Evolutionary conservation across 2,797 vertebrate species (phyloP).

Genomic region (Crenichthys baileyi): DNA sequence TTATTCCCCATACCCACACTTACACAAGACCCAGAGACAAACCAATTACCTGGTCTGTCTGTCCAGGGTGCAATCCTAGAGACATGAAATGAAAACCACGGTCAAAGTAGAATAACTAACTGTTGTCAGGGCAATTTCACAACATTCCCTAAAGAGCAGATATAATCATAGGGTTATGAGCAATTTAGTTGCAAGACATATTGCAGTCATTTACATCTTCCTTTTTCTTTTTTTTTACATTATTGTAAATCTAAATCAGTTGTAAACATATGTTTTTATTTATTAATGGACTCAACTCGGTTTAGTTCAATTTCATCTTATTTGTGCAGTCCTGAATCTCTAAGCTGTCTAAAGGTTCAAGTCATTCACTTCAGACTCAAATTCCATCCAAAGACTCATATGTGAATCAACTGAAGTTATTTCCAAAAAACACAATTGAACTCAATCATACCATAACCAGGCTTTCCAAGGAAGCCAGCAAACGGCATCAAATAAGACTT

Average conservation of each 20-base stretch:
- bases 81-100: conserved; percentile 42
- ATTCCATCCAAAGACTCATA: neutral
- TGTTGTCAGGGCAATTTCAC: conserved; percentile 46
- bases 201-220: neutral
- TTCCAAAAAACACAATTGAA: neutral
- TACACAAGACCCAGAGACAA: conserved; percentile 67
- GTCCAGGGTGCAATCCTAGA: conserved; percentile 51
- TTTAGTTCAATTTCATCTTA: neutral
- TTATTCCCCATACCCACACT: conserved; percentile 39
- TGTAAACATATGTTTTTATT: neutral
- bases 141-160: conserved; percentile 9
- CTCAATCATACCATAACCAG: neutral
- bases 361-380: neutral
- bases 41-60: conserved; percentile 67
- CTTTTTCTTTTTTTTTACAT: neutral
- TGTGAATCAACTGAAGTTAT: neutral
- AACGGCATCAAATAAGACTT: neutral
- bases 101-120: conserved; percentile 44
- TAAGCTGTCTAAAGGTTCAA: neutral
- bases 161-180: neutral
- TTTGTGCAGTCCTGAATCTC: neutral
- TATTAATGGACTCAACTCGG: neutral
- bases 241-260: neutral
- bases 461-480: neutral
- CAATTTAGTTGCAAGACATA: neutral